Conservation (phyloP, 2,888 invertebrate species). For the Mesorhabditis spiculigera region DNA sequence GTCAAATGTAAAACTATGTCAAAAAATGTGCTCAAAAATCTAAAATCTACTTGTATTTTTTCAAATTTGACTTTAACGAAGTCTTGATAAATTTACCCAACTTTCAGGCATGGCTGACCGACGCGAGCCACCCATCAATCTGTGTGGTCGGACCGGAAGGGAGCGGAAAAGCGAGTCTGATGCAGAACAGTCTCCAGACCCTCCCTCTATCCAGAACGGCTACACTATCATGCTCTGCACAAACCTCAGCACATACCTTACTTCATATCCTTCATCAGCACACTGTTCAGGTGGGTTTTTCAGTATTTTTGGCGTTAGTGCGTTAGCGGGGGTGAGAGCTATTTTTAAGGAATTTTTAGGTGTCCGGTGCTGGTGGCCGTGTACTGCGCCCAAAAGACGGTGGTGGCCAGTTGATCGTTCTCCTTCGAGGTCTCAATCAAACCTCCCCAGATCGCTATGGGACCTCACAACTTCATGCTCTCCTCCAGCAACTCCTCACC, state of each 20-base stretch:
- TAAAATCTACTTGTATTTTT: no score
- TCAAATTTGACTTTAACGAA: no score
- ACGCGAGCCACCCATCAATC: slow-evolving; percentile 69
- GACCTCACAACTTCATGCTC: slow-evolving; percentile 78
- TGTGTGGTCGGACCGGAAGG: slow-evolving; percentile 78
- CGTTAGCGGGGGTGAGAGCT: no score
- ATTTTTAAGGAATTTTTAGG: no score
- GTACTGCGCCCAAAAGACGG: slow-evolving; percentile 76
- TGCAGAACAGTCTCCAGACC: slow-evolving; percentile 69
- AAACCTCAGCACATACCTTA: slow-evolving; percentile 69
- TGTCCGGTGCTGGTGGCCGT: slow-evolving; percentile 73
- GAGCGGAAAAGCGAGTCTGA: slow-evolving; percentile 69
- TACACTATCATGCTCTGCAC: slow-evolving; percentile 80
- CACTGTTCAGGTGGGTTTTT: slow-evolving; percentile 66
- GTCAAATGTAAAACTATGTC: no score
- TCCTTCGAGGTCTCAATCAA: slow-evolving; percentile 67
- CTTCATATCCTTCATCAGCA: slow-evolving; percentile 79
- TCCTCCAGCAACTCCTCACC: slow-evolving; percentile 79
- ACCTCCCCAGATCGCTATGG: slow-evolving; percentile 69
- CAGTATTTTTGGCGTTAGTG: no score
- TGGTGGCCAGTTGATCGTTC: slow-evolving; percentile 70
- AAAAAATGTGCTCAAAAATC: no score
- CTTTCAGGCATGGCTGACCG: slow-evolving; percentile 23
- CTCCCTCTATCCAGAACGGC: slow-evolving; percentile 71
- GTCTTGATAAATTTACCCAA: no score